These are phyloP conservation scores for Agrotis puta DNA, from an alignment of 2,888 invertebrate species.

Conservation along the genomic window DNA sequence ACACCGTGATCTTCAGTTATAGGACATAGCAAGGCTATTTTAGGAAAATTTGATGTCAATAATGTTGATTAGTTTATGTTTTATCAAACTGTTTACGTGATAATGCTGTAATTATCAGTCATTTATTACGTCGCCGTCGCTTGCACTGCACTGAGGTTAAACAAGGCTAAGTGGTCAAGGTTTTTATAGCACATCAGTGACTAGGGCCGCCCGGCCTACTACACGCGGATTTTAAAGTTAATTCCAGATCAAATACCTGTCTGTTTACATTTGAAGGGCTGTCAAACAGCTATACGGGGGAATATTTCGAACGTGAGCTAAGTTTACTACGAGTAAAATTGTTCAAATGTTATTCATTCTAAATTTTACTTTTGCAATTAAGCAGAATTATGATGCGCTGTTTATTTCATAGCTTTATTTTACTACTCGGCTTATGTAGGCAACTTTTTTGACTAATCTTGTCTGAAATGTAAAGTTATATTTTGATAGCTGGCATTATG, in stretches of 20 bases:
- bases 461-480: not conserved
- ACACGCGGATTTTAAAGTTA: not conserved
- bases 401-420: not conserved
- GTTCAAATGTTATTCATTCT: not conserved
- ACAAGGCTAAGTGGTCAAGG: slow-evolving; percentile 17
- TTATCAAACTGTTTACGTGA: slow-evolving; percentile 1
- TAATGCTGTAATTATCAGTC: slow-evolving; percentile 10
- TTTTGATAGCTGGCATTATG: not conserved
- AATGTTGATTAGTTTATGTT: not conserved
- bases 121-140: slow-evolving; percentile 4
- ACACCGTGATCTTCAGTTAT: not conserved
- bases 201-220: not conserved
- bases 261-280: not conserved
- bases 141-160: no score
- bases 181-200: not conserved
- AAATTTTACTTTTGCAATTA: slow-evolving; percentile 7
- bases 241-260: not conserved
- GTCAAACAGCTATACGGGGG: not conserved
- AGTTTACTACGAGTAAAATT: slow-evolving; percentile 7
- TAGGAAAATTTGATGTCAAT: not conserved
- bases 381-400: slow-evolving; percentile 3
- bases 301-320: slow-evolving; percentile 1
- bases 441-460: not conserved
- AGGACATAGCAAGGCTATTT: not conserved
- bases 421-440: not conserved